Base-by-base conservation (phyloP, 2,888 invertebrate genomes). In the Rambutsinella grinnellia region DNA sequence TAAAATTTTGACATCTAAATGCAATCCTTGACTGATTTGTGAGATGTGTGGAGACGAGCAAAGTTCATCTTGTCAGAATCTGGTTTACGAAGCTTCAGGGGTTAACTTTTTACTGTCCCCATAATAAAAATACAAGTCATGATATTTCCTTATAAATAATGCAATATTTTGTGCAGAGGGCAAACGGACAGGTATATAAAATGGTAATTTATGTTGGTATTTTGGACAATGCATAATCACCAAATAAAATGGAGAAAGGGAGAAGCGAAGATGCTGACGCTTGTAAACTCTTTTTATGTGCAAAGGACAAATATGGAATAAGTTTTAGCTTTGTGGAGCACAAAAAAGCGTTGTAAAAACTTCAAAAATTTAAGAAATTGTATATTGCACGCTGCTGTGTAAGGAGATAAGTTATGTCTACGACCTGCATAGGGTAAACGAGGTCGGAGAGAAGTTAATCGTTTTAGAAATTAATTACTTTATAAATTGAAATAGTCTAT, bases 21-120 rank as follows among this genome's bases (percentile, higher is more conserved):
- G 49, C 47, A 47, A 17, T 21, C 8, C 62, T 69, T 54, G 69
- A 63, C 70, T 63, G 62, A 70, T 70, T 63, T 61, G 69, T 70
- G 47, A 27, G 47, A 51, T 27, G 49, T 46, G 36, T 51, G 57
- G 62, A 49, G 70, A 63, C 47, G 57, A 36, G 47, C 53, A 56
- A 24, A 57, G 62, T 63, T 70, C 49, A n/a, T n/a, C 56, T 47
- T 63, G 56, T 49, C 54, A 57, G 57, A 65, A 65, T 71, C 65
- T 71, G 71, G 72, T 72, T 72, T 58, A 46, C n/a, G 57, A 65
- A 44, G 72, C 72, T 72, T 72, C n/a, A 46, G 53, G 46, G 72
- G 57, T 65, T 53, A 53, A 28, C 53, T 36, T 53, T 36, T 51
- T 19, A 47, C 24, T 15, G 27, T 62, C 49, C 8, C n/a, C 2